Base-by-base conservation (phyloP, 2,888 invertebrate genomes). In the Corbicula japonica region DNA sequence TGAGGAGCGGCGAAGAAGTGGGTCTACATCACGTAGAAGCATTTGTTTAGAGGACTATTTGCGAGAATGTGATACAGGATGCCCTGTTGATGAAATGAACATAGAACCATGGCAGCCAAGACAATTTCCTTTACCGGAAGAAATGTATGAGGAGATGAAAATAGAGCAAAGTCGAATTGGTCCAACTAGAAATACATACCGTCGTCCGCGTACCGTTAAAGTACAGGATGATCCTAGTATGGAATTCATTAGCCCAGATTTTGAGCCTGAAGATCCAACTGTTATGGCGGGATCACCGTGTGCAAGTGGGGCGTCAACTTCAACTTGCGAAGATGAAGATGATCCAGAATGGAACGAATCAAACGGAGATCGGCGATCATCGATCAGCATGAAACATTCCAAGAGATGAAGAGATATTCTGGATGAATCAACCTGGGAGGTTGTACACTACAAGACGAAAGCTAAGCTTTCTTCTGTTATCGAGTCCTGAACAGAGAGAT, bases 321-420 rank as follows among this genome's bases (percentile, higher is more conserved):
- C 91, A 5, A 76, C 79, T 12, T 46, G 83, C 0, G 90, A 89
- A 15, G 90, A 91, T 54, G 89, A 90, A 0, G 88, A 91, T 74
- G 92, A 93, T 72, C 92, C 92, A 0, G 93, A 93, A 68, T 93
- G 93, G 93, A 89, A 73, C 30, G 77, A 70, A 34, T 34, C 6
- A 8, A 50, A 50, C 26, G 56, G 66, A 28, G 76, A 76, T 44
- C 34, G 80, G 21, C 50, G 76, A 28, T 68, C 80, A 15, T 80
- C 80, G 8, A 30, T 72, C 6, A 73, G 75, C 38, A 65, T 48
- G 65, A 76, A 66, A 35, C 72, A 73, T 48, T 23, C 69, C 35
- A 68, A 75, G 48, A 76, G 80, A 80, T 80, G 80, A 80, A 12
- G 41, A n/a, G n/a, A n/a, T n/a, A n/a, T n/a, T n/a, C n/a, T n/a